Evolutionary conservation across 2,888 invertebrate species (phyloP), one percentile per base, ranked within the genome.

Genomic region (Lithosia quadra): DNA sequence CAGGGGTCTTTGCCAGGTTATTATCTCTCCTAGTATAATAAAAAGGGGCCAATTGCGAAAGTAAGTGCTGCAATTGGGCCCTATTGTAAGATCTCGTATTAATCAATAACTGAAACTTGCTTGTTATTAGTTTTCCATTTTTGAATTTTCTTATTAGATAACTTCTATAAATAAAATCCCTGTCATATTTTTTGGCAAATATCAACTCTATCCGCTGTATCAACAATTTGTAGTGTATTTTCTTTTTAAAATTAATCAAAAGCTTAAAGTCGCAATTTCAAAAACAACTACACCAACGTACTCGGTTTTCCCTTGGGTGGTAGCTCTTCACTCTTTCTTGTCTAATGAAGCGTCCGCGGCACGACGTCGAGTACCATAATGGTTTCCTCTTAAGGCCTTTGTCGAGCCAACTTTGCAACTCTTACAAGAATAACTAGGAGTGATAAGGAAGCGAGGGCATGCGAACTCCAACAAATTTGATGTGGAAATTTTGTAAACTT

Each of bases 351-450:
- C 92, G 87, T 86, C 90, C 89, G 88, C 87, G 83, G 81, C 84
- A 83, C 88, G 89, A 89, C 91, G 90, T 91, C 86, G 86, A 90
- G 92, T 84, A 88, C 88, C 90, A 88, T 93, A 94, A 94, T 92
- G 93, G 93, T 91, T 93, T 94, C 92, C 93, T 94, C 90, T 88
- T 82, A 85, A 89, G 85, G 92, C 90, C 90, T 93, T 93, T 93
- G 93, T 93, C 84, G 87, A 88, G 85, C 83, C 87, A 92, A 93
- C 92, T 93, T 92, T 86, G 88, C 86, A 89, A 91, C 91, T 92
- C 90, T 90, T 90, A 81, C 84, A 80, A 84, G 79, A 82, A 81
- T 88, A 87, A 88, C 90, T 91, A 85, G 86, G 86, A 88, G 86
- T 87, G 90, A 88, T 90, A 86, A 80, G 82, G 78, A 86, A 86